These are phyloP conservation scores for Antheraea yamamai DNA, from an alignment of 2,888 invertebrate genomes.

Conservation along the genomic window DNA sequence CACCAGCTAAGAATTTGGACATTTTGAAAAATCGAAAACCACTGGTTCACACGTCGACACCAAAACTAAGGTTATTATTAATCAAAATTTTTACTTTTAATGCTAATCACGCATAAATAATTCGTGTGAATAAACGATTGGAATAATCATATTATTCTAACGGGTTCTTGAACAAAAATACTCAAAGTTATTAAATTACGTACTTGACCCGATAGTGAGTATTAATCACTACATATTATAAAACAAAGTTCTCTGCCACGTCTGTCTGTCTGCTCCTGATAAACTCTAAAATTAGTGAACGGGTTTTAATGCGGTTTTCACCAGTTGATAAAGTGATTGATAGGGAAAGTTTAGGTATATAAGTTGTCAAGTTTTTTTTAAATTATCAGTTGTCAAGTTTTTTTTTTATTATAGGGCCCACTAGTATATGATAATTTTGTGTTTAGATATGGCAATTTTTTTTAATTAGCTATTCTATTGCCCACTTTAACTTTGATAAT, in stretches of 20 bases:
- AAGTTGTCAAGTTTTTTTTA: too few relatives aligned
- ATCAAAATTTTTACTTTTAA: not conserved
- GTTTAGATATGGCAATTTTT: not conserved
- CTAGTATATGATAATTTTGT: not conserved
- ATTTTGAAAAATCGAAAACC: slow-evolving; percentile 51
- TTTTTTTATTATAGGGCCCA: too few relatives aligned
- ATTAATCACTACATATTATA: too few relatives aligned
- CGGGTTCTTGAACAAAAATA: not conserved
- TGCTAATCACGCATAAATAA: not conserved
- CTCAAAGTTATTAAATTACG: not conserved
- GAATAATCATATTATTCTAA: not conserved
- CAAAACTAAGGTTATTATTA: slow-evolving; percentile 58
- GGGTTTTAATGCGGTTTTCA: too few relatives aligned
- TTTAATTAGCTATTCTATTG: not conserved
- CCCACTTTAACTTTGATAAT: not conserved
- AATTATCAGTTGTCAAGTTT: too few relatives aligned
- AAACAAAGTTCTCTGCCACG: too few relatives aligned
- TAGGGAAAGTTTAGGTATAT: too few relatives aligned
- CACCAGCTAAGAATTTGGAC: slow-evolving; percentile 50
- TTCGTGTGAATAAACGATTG: not conserved
- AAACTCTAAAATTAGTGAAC: too few relatives aligned
- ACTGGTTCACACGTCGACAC: slow-evolving; percentile 66
- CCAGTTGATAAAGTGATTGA: too few relatives aligned
- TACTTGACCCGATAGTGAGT: not conserved
- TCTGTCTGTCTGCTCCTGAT: too few relatives aligned